Conservation (phyloP, 53 echinoderm and acorn worm genomes). For the Henricia sp. region DNA sequence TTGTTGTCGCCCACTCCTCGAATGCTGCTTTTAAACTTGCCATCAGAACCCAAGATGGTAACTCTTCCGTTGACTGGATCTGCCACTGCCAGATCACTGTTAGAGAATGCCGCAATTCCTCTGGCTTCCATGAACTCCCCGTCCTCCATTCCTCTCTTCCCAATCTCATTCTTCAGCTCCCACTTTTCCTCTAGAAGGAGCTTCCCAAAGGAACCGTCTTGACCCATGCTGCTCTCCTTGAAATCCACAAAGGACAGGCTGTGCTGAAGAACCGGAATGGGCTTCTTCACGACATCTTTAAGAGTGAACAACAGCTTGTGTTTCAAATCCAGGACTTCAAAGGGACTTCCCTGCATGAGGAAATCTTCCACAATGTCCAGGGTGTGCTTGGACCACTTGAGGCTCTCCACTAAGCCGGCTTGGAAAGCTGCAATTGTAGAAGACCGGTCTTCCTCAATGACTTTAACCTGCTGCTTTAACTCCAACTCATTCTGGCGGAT, state of each 20-base stretch:
- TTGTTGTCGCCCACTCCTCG: constrained; percentile 16
- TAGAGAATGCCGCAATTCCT: constrained; percentile 38
- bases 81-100: constrained; percentile 44
- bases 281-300: constrained; percentile 42
- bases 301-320: constrained; percentile 16
- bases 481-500: constrained; percentile 52
- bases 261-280: constrained; percentile 41
- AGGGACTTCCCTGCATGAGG: constrained; percentile 49
- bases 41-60: constrained; percentile 34
- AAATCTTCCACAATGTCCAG: constrained; percentile 49
- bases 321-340: constrained; percentile 43
- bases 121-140: constrained; percentile 55
- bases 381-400: constrained; percentile 55
- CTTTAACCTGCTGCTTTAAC: constrained; percentile 41
- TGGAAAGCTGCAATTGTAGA: constrained; percentile 46
- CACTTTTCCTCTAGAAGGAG: constrained; percentile 55
- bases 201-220: constrained; percentile 39
- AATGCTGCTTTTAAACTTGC: constrained; percentile 44
- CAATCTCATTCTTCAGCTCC: constrained; percentile 57
- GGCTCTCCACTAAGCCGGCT: constrained; percentile 27
- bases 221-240: constrained; percentile 22
- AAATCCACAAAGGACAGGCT: constrained; percentile 50
- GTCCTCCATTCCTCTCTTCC: constrained; percentile 48
- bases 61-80: constrained; percentile 39
- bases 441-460: constrained; percentile 36